Conservation (phyloP, 2,888 invertebrate genomes). For the Pinctada fucata region DNA sequence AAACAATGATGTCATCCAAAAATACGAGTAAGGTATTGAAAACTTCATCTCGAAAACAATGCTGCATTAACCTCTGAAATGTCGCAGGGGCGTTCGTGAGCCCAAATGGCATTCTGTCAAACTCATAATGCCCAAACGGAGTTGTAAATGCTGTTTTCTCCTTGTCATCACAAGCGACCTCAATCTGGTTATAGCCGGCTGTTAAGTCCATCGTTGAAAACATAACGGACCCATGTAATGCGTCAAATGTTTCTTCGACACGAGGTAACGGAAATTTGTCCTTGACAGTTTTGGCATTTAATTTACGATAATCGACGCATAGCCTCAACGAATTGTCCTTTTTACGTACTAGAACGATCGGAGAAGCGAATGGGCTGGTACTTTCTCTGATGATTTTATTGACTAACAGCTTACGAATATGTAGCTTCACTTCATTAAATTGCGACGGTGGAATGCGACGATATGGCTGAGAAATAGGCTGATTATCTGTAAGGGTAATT, state of each 20-base stretch:
- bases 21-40: conserved; percentile 27
- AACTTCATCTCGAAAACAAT: conserved; percentile 25
- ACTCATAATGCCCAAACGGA: conserved; percentile 33
- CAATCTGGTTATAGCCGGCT: conserved; percentile 39
- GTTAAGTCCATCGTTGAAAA: conserved; percentile 44
- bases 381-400: too few relatives aligned
- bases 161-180: conserved; percentile 32
- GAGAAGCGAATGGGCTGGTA: too few relatives aligned
- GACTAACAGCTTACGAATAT: too few relatives aligned
- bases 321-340: too few relatives aligned
- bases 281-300: too few relatives aligned
- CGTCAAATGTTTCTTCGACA: conserved; percentile 48
- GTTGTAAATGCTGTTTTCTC: conserved; percentile 45
- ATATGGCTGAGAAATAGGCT: too few relatives aligned
- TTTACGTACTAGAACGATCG: too few relatives aligned
- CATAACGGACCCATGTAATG: conserved; percentile 26
- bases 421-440: too few relatives aligned
- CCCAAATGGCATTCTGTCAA: conserved; percentile 25
- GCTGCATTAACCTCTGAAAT: conserved; percentile 35
- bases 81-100: conserved; percentile 12
- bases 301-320: too few relatives aligned
- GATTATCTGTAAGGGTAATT: too few relatives aligned
- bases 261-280: too few relatives aligned
- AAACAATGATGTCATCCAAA: conserved; percentile 28
- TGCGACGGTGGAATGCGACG: too few relatives aligned